Evolutionary conservation across 2,888 invertebrate species (phyloP).

Genomic region (Lutraria lutraria): DNA sequence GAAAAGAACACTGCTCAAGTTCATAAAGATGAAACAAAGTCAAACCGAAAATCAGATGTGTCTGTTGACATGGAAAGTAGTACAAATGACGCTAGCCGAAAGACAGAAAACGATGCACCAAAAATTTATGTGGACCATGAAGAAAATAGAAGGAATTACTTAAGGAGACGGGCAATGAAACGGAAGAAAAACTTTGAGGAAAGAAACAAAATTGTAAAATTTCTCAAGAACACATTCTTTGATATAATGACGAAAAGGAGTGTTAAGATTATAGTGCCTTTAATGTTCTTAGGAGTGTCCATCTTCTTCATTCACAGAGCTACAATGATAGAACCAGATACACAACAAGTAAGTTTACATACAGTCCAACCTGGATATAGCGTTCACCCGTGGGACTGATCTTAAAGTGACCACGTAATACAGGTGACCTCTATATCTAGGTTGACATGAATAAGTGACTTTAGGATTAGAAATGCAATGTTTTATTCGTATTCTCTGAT

Average conservation of each 20-base stretch:
- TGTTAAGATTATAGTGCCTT: constrained; percentile 73
- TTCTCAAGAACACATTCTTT: constrained; percentile 75
- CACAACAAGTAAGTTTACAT: constrained; percentile 77
- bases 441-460: no score
- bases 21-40: not conserved
- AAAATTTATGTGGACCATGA: constrained; percentile 39
- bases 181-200: constrained; percentile 70
- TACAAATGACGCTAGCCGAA: not conserved
- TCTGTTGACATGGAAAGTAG: not conserved
- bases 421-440: no score
- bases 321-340: constrained; percentile 77
- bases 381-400: no score
- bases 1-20: not conserved
- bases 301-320: constrained; percentile 77
- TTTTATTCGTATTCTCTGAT: no score
- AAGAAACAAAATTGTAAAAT: constrained; percentile 66
- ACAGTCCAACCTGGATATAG: no score
- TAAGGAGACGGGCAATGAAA: constrained; percentile 28
- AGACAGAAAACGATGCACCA: not conserved
- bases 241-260: constrained; percentile 75
- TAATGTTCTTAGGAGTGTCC: constrained; percentile 68
- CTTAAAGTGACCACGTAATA: no score
- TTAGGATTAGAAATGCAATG: no score
- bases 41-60: not conserved
- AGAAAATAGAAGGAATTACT: constrained; percentile 17